Base-by-base conservation (phyloP, 2,888 invertebrate genomes). In the Bedellia somnulentella region DNA sequence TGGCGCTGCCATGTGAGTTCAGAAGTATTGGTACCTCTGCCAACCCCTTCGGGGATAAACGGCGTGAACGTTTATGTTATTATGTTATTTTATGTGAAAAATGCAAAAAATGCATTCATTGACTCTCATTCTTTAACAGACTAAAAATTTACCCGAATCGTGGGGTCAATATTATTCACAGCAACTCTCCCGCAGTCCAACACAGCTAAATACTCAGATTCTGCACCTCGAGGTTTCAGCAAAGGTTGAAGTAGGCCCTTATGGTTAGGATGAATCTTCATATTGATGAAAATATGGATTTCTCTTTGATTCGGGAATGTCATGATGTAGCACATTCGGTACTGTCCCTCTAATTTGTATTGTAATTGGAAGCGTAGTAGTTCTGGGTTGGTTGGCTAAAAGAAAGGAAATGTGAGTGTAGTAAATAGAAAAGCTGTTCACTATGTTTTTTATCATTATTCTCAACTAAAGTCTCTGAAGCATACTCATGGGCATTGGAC, bases 101-200 rank as follows among this genome's bases (percentile, higher is more conserved):
- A n/a, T n/a, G n/a, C n/a, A n/a, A n/a, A n/a, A n/a, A n/a, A n/a
- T n/a, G n/a, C n/a, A n/a, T n/a, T n/a, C n/a, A n/a, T n/a, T n/a
- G n/a, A n/a, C n/a, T n/a, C n/a, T n/a, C n/a, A n/a, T 18, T 6
- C 8, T 11, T n/a, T 11, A 17, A 15, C 6, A 30, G 14, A 5
- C 3, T 26, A 22, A n/a, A 14, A n/a, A 31, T 56, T 48, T 42
- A 73, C 76, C 46, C 75, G 51, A 39, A 73, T 64, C 15, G 73
- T 71, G 2, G 71, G 66, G 50, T 75, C 71, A 37, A 75, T 51
- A 41, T 75, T 75, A 40, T 75, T 75, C 9, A 75, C 73, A 17
- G 71, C 68, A 12, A 73, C 73, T 47, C 49, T 56, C 21, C 76
- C 75, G 44, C 75, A 73, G 33, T 73, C 58, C 36, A 73, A 36